These are phyloP conservation scores for Orthosia cruda DNA, from an alignment of 2,888 invertebrate genomes.

Conservation along the genomic window DNA sequence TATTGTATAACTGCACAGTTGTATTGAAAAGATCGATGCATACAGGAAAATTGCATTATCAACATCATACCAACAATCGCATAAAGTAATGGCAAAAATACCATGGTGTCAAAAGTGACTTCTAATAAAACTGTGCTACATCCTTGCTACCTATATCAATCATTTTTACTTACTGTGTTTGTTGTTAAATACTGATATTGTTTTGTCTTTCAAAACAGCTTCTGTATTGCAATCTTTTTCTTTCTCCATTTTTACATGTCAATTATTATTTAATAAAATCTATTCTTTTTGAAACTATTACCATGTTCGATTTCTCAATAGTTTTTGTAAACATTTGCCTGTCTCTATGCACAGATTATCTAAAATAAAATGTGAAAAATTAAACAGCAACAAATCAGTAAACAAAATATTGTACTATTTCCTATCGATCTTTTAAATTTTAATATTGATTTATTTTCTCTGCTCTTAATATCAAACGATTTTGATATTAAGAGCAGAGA, in stretches of 20 bases:
- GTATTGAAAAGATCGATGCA: not conserved
- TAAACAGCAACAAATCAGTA: not conserved
- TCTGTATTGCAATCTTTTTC: conserved; percentile 14
- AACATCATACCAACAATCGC: conserved; percentile 13
- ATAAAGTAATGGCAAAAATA: not conserved
- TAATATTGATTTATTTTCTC: not conserved
- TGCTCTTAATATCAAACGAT: too few species aligned
- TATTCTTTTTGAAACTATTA: not conserved
- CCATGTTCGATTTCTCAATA: not conserved
- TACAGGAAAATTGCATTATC: conserved; percentile 18
- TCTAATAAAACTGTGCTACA: not conserved
- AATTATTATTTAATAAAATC: not conserved
- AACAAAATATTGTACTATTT: not conserved
- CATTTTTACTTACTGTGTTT: not conserved
- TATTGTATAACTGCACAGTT: conserved; percentile 12
- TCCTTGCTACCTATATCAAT: too few species aligned
- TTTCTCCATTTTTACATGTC: conserved; percentile 24
- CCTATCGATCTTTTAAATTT: not conserved
- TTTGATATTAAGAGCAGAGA: not conserved
- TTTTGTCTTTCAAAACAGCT: not conserved
- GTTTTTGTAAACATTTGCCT: conserved; percentile 18
- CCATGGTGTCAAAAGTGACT: not conserved
- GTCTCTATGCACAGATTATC: not conserved
- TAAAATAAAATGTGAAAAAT: not conserved
- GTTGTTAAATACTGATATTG: not conserved